Evolutionary conservation across 2,888 invertebrate genomes (phyloP), one percentile per base, ranked within the genome.

Genomic region (Gryllus longicercus): DNA sequence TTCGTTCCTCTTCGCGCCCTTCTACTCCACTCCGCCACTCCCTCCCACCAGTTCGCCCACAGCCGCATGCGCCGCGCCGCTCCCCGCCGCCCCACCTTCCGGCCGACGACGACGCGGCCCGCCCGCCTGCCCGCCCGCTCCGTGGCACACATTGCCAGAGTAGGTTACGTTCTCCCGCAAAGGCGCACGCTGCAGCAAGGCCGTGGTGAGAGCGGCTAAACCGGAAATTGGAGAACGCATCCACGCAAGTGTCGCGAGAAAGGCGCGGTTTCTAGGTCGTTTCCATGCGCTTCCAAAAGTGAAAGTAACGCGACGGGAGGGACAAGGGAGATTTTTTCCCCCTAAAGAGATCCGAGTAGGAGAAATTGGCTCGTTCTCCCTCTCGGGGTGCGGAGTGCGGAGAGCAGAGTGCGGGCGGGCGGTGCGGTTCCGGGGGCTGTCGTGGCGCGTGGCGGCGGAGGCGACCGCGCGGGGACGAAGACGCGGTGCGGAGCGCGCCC

Each of bases 151-250:
- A 14, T 14, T n/a, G 16, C n/a, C 16, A 63, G 63, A 63, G 63
- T 63, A 63, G 63, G 63, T 63, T 63, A 63, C 63, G 63, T 63
- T 63, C 63, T 14, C 63, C 10, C 14, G 63, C 63, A n/a, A 63
- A 63, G 63, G n/a, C 63, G 63, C 63, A 38, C 38, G 63, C n/a
- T n/a, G n/a, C 63, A 18, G 63, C 63, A 63, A 63, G 63, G 63
- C 63, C 63, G 63, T 63, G 63, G 63, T 63, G 63, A 63, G 63
- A 63, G 63, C 63, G 63, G 63, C 63, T 63, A 18, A 63, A n/a
- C 63, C 63, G 63, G 63, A 63, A 63, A 63, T 63, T n/a, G 63
- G 63, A 63, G 63, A 63, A 63, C 63, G n/a, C 63, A n/a, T 63
- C 63, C 4, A 18, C 14, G n/a, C 63, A 11, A 1, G n/a, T n/a